Evolutionary conservation across 2,888 invertebrate species (phyloP), one percentile per base, ranked within the genome.

Genomic region (Serripes groenlandicus): DNA sequence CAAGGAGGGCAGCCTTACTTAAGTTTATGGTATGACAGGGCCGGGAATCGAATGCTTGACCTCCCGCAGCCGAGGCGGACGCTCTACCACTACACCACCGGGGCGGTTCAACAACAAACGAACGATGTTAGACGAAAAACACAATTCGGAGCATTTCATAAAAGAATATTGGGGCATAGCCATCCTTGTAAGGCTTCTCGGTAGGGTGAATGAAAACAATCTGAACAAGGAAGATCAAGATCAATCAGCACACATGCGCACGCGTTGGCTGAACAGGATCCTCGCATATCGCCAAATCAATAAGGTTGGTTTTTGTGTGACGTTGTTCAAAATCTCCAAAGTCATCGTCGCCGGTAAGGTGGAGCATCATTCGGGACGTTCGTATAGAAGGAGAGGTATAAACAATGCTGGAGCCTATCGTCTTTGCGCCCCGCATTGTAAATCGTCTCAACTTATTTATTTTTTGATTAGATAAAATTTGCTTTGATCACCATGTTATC

Each of bases 371-470:
- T 49, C 49, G 18, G 49, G 21, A 49, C 18, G 49, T 21, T 15
- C 49, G 18, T 49, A 49, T 21, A 21, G 49, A 21, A 49, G 2
- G 49, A 23, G 23, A 56, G 56, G 23, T 56, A 56, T 42, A 37
- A 66, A 66, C 66, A 26, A 23, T 66, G 66, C 26, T 42, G 66
- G 66, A 66, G 66, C 28, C 66, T 66, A 28, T 66, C 66, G 66
- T 66, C 66, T 66, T 35, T 28, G 66, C 26, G n/a, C 66, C 66
- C 66, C 42, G 66, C 66, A 42, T 66, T 66, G 66, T 66, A 66
- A 66, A 66, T 66, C 66, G 42, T 23, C 49, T n/a, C 42, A 66
- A 42, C 66, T 66, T 66, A 66, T 66, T 66, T 37, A 66, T 66
- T 42, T 66, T 66, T 66, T 42, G 66, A 66, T 66, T 66, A 66